Evolutionary conservation across 2,888 invertebrate genomes (phyloP), one percentile per base, ranked within the genome.

Genomic region (Brenthis hecate): DNA sequence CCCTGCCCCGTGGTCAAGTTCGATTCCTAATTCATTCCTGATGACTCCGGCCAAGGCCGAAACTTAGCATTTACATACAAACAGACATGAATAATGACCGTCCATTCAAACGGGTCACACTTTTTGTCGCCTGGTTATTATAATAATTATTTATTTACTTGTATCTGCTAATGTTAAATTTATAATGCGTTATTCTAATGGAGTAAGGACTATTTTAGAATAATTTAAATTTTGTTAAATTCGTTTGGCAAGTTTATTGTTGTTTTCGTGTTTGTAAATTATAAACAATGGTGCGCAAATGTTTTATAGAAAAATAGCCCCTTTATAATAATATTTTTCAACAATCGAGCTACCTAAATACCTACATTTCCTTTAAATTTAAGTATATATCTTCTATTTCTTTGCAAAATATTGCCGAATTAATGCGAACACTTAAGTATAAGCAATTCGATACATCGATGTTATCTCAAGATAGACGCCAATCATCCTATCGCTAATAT

Each of bases 1-100:
- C 81, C 76, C 80, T 81, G 81, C 84, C 84, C 75, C 81, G 70
- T 90, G 91, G 92, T 92, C 92, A 91, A 92, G 89, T 90, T 87
- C 88, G 86, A 81, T 80, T 82, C 85, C 81, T 89, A 89, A 90
- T 85, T 85, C 84, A 85, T 89, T 82, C 80, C 84, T 87, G 85
- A 89, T 86, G 88, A 85, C 82, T 82, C 78, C 75, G 74, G 60
- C 79, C 85, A 86, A 86, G 88, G 85, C 83, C 77, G 75, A 55
- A 48, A 55, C 73, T 80, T 80, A 80, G 77, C 80, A 89, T 90
- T 90, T 86, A 83, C 88, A 90, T 90, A 91, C 88, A 89, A 88
- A 87, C 81, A 77, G 78, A 80, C 75, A 82, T 83, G 83, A 85
- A 87, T 88, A 87, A 89, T 89, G 83, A 85, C 88, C 86, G 82